Conservation (phyloP, 2,888 invertebrate species). For the Anthoptus insignis region DNA sequence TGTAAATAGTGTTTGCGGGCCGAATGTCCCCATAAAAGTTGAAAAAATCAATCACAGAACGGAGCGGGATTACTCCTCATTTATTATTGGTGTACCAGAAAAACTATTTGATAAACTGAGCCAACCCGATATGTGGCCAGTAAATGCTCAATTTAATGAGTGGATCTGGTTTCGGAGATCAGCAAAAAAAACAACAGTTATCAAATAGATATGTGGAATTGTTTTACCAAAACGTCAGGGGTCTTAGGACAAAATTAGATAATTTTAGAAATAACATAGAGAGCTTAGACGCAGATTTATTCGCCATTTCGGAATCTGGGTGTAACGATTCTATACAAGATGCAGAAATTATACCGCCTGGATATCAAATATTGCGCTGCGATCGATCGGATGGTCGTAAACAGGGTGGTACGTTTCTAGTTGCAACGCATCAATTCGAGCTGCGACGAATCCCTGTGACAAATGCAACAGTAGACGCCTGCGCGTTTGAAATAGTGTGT, state of each 20-base stretch:
- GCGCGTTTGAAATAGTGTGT: neutral
- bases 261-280: neutral
- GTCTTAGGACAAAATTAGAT: neutral
- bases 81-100: constrained; percentile 47
- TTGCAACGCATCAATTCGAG: neutral
- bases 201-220: neutral
- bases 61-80: constrained; percentile 49
- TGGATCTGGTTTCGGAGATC: neutral
- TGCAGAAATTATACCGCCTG: no score
- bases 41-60: constrained; percentile 48
- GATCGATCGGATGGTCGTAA: neutral
- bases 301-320: neutral
- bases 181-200: neutral
- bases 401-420: neutral
- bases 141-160: neutral
- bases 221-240: neutral
- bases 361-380: neutral
- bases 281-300: neutral
- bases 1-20: constrained; percentile 64
- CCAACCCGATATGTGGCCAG: neutral
- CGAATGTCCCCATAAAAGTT: constrained; percentile 13
- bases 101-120: constrained; percentile 42
- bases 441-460: neutral
- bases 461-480: neutral
- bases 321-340: neutral